Evolutionary conservation across 2,888 invertebrate species (phyloP).

Genomic region (Gortyna flavago): DNA sequence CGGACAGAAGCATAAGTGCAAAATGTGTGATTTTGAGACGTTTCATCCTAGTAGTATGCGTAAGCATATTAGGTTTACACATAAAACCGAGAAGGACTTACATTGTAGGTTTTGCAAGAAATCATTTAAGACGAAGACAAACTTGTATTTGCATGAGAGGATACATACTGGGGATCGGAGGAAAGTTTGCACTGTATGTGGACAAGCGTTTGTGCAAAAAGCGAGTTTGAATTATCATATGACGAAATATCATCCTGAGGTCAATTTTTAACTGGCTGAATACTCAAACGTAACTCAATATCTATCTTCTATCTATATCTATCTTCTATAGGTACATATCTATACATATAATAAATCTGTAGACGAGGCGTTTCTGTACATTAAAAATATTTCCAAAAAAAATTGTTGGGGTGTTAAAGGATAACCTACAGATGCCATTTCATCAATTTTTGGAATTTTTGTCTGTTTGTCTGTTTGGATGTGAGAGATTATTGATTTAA

Average conservation of each 20-base stretch:
- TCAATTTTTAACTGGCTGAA: slow-evolving; percentile 73
- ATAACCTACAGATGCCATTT: no score
- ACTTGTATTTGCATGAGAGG: slow-evolving; percentile 78
- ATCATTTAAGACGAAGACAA: slow-evolving; percentile 73
- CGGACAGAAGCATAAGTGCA: slow-evolving; percentile 78
- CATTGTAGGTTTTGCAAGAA: slow-evolving; percentile 81
- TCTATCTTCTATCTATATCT: no score
- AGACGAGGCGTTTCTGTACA: no score
- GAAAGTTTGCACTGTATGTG: slow-evolving; percentile 80
- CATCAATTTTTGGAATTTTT: no score
- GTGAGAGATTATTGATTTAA: no score
- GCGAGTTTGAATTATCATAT: slow-evolving; percentile 86
- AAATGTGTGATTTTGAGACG: slow-evolving; percentile 81
- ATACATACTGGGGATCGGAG: slow-evolving; percentile 84
- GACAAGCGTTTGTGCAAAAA: slow-evolving; percentile 86
- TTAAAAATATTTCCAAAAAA: no score
- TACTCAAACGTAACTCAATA: background rate
- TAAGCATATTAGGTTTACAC: background rate
- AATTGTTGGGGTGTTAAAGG: no score
- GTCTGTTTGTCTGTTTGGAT: no score
- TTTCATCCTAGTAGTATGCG: slow-evolving; percentile 59
- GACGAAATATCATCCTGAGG: slow-evolving; percentile 85
- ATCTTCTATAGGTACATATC: no score
- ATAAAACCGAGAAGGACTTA: slow-evolving; percentile 78
- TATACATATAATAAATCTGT: no score